Evolutionary conservation across 2,888 invertebrate genomes (phyloP).

Genomic region (Peribatodes rhomboidaria): DNA sequence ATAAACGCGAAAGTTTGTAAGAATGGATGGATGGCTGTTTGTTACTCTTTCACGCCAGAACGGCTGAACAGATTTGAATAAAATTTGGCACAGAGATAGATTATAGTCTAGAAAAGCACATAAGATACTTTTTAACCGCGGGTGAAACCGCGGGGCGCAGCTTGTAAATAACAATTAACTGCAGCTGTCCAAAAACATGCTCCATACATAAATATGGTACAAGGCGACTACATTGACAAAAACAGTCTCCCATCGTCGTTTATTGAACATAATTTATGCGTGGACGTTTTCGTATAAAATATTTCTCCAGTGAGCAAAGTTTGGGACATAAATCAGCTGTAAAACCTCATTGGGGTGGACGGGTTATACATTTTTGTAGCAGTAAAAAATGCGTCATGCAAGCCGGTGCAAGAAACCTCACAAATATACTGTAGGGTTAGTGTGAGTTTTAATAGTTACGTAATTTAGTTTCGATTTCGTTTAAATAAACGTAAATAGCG

Average conservation of each 20-base stretch:
- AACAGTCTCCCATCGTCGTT: constrained; percentile 18
- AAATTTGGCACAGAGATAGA: too few species aligned
- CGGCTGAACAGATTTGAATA: too few species aligned
- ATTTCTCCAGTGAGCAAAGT: constrained; percentile 41
- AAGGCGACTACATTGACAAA: constrained; percentile 7
- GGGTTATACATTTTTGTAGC: constrained; percentile 28
- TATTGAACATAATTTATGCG: constrained; percentile 26
- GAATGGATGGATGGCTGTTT: too few species aligned
- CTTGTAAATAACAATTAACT: not conserved
- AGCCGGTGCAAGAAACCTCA: constrained; percentile 13
- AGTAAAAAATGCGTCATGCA: constrained; percentile 33
- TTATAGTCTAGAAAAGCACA: too few species aligned
- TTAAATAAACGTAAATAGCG: too few species aligned
- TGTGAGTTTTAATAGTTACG: too few species aligned
- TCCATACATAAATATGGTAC: not conserved
- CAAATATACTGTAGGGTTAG: not conserved
- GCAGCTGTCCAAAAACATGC: too few species aligned
- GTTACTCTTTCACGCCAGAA: too few species aligned
- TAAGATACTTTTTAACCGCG: too few species aligned
- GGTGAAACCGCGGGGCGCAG: too few species aligned
- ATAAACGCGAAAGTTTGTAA: too few species aligned
- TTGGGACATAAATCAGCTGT: constrained; percentile 49
- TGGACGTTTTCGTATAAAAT: constrained; percentile 31
- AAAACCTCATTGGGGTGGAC: constrained; percentile 28
- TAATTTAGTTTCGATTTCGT: too few species aligned